Conservation (phyloP, 2,113 vertebrate species). For the Melanerpes formicivorus region DNA sequence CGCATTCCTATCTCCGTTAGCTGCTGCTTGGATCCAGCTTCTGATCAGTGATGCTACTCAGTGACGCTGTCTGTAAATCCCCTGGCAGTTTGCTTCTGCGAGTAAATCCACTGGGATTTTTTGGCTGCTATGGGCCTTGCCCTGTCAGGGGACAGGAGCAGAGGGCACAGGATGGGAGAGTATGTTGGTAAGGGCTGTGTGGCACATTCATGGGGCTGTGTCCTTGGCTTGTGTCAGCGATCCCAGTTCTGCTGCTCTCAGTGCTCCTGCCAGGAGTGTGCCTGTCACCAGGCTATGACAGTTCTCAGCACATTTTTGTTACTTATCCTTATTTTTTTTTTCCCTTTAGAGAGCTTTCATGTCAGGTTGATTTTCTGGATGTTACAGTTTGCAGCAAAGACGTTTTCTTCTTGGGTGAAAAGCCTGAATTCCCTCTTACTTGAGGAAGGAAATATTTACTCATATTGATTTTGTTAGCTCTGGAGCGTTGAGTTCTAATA, state of each 20-base stretch:
- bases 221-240: not conserved
- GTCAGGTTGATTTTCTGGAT: not conserved
- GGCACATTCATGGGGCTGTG: not conserved
- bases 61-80: not conserved
- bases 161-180: not conserved
- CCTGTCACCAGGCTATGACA: too few species aligned
- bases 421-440: not conserved
- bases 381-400: not conserved
- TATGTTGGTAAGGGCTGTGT: not conserved
- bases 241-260: not conserved
- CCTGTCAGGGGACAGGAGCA: not conserved
- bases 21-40: slow-evolving; percentile 21
- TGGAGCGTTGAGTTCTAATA: slow-evolving; percentile 27
- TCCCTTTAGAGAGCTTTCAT: not conserved
- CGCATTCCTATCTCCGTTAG: slow-evolving; percentile 29
- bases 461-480: slow-evolving; percentile 64
- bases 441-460: slow-evolving; percentile 2
- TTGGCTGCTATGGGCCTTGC: not conserved
- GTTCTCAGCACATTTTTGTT: not conserved
- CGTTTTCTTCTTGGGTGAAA: not conserved
- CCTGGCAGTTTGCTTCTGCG: not conserved
- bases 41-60: slow-evolving; percentile 1
- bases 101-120: not conserved
- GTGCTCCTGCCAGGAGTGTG: not conserved
- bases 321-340: not conserved